phyloP scores from a whole-genome alignment of 2,797 vertebrate species.

The Tragopan temminckii region DNA sequence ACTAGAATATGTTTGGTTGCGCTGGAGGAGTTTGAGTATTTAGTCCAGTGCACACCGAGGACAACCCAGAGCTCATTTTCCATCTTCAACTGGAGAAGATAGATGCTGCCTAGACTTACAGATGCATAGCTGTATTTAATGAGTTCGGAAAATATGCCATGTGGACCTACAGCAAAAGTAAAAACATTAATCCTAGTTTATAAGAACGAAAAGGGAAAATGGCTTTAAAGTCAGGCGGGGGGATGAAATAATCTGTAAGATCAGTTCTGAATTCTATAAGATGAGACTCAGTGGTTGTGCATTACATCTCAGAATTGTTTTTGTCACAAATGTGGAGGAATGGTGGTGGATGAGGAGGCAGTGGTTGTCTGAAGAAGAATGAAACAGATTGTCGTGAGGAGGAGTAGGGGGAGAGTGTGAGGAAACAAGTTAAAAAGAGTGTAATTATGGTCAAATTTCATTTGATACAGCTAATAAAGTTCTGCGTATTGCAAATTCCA shows the following conservation, averaged over 20 bases:
- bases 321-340: background rate
- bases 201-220: background rate
- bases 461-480: background rate
- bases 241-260: background rate
- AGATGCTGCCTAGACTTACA: background rate
- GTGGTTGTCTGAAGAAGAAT: background rate
- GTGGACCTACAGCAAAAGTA: background rate
- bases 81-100: background rate
- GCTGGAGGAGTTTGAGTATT: background rate
- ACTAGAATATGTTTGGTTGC: background rate
- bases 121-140: background rate
- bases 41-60: background rate
- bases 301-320: background rate
- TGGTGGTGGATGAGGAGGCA: background rate
- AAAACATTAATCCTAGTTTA: background rate
- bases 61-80: background rate
- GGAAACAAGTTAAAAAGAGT: background rate
- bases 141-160: background rate
- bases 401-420: background rate
- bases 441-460: background rate
- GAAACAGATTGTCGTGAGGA: background rate
- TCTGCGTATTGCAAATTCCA: background rate
- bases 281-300: rapidly evolving
- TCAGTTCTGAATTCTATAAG: background rate
- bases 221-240: background rate